These are phyloP conservation scores for Lasioglossum calceatum DNA, from an alignment of 2,888 invertebrate species.

Conservation along the genomic window DNA sequence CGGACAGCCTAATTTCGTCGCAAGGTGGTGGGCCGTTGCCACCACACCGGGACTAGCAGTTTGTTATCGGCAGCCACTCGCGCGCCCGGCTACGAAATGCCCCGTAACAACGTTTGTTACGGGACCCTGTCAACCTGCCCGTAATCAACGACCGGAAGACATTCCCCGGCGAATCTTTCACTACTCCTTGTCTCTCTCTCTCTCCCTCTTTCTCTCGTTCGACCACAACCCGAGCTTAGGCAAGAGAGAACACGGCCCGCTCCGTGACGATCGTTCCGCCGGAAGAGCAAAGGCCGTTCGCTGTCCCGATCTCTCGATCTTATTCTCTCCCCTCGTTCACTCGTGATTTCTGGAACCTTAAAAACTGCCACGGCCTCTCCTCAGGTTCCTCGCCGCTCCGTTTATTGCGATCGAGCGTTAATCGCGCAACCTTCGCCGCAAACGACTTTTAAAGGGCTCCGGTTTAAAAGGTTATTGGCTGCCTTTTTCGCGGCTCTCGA, in stretches of 20 bases:
- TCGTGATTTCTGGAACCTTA: not conserved
- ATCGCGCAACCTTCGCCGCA: constrained; percentile 34
- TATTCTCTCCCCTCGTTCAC: not conserved
- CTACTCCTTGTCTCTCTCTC: constrained; percentile 56
- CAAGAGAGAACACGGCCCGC: not conserved
- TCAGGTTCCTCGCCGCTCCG: not conserved
- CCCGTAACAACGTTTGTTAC: constrained; percentile 70
- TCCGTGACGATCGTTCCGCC: constrained; percentile 30
- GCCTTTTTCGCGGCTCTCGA: not conserved
- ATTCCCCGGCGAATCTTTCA: constrained; percentile 73
- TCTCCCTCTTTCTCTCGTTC: not conserved
- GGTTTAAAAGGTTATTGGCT: not conserved
- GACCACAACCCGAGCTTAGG: constrained; percentile 46
- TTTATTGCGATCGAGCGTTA: constrained; percentile 29
- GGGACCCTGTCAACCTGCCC: constrained; percentile 67
- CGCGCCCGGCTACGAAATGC: constrained; percentile 54
- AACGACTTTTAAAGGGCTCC: constrained; percentile 69
- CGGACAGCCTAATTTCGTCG: constrained; percentile 80
- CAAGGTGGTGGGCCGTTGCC: constrained; percentile 56
- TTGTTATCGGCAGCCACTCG: constrained; percentile 62
- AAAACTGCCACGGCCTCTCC: not conserved
- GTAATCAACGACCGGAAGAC: constrained; percentile 79
- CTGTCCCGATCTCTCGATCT: not conserved
- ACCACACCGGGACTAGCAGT: constrained; percentile 42
- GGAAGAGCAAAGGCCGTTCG: not conserved